Conservation (phyloP, 2,888 invertebrate genomes). For the Tachina grossa region DNA sequence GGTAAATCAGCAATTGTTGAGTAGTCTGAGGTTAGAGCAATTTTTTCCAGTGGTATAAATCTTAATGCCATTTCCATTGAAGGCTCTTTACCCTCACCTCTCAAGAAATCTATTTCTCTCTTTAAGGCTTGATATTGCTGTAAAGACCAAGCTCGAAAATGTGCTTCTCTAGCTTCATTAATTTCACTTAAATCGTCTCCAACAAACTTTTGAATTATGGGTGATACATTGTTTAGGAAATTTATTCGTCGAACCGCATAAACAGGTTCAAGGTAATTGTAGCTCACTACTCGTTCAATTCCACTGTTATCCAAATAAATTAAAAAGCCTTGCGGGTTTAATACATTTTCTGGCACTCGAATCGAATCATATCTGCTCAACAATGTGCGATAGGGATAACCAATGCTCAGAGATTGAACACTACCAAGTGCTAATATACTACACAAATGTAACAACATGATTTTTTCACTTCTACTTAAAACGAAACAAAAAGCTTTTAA, state of each 20-base stretch:
- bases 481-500: slow-evolving; percentile 74
- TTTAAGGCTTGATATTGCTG: slow-evolving; percentile 77
- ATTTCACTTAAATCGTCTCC: slow-evolving; percentile 14
- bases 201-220: slow-evolving; percentile 21
- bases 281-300: slow-evolving; percentile 75
- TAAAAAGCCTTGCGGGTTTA: slow-evolving; percentile 76
- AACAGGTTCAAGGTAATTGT: slow-evolving; percentile 77
- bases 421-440: slow-evolving; percentile 74
- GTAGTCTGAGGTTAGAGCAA: slow-evolving; percentile 73
- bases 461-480: slow-evolving; percentile 4
- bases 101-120: slow-evolving; percentile 75
- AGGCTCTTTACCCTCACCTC: slow-evolving; percentile 75
- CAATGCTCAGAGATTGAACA: slow-evolving; percentile 71
- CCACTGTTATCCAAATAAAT: slow-evolving; percentile 78
- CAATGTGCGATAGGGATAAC: slow-evolving; percentile 73
- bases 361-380: slow-evolving; percentile 75
- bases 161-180: slow-evolving; percentile 69
- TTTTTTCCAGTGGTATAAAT: slow-evolving; percentile 75
- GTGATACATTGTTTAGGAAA: slow-evolving; percentile 19
- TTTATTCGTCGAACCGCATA: slow-evolving; percentile 74
- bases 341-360: slow-evolving; percentile 75
- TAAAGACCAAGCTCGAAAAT: slow-evolving; percentile 79
- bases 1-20: slow-evolving; percentile 72
- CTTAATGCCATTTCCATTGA: slow-evolving; percentile 75
- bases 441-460: slow-evolving; percentile 75